Evolutionary conservation across 2,113 vertebrate genomes (phyloP), one percentile per base, ranked within the genome.

Genomic region (Rhipidura dahli): DNA sequence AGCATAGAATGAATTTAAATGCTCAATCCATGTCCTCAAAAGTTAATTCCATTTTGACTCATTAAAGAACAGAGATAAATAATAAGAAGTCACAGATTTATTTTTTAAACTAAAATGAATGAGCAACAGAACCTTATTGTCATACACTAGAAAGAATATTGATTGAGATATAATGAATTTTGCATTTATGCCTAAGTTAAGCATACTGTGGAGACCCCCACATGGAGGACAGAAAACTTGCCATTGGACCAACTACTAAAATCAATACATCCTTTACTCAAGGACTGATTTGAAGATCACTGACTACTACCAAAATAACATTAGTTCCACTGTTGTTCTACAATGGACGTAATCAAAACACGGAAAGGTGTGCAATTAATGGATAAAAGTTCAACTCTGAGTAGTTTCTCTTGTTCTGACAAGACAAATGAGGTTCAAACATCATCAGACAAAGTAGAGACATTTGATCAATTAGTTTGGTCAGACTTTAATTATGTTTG

Each of bases 1-100:
- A 83, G n/a, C 61, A 64, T 8, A 64, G 77, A 93, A 92, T 71
- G 8, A 87, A 95, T 93, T 84, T 69, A 93, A 88, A 85, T 73
- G 11, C 23, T 79, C 31, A 39, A 24, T 45, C 63, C 11, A 83
- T 50, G 39, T 66, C 27, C 40, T 86, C 11, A 1, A 51, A 77
- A 92, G 33, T 19, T 94, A 83, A 93, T 86, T 94, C 68, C 15
- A 87, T 89, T 94, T 89, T 79, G 44, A 83, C 14, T 61, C 59
- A 90, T 87, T 91, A 77, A 66, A 76, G 35, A 93, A 91, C 18
- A 90, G 73, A 90, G 40, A 85, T 45, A 87, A 78, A 83, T 56
- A 90, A 63, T 64, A 79, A 40, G 80, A 94, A 72, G 22, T 80
- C 80, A 54, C 13, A 86, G 42, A 47, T 8, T 84, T 70, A 70